Base-by-base conservation (phyloP, 2,113 vertebrate species). In the Gallinago undulata region DNA sequence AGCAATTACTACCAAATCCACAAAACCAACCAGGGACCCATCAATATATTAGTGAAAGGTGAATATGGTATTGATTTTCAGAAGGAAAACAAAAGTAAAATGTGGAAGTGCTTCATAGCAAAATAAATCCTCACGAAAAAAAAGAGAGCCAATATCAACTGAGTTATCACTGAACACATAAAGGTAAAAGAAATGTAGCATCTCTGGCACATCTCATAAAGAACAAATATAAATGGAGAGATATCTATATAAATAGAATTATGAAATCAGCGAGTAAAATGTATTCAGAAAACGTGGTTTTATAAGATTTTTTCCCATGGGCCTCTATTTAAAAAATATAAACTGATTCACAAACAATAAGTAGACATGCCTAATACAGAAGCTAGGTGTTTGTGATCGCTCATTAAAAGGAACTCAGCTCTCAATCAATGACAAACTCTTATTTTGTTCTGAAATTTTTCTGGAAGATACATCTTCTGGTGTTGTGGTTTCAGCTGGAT, bases 1-100 rank as follows among this genome's bases (percentile, higher is more conserved):
- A 48, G 31, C 43, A 94, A 63, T 74, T 96, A 62, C 37, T 76
- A 57, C 48, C 6, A 9, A 62, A 93, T 94, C 57, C 78, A 50
- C 39, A 89, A 79, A 84, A 93, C 2, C 8, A 93, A 39, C 27
- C 31, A 72, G 48, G 27, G 57, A 80, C 13, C 35, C 21, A 87
- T 66, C 50, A 86, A 57, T 66, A 55, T 60, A 93, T 93, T 85
- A 91, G 22, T 74, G 81, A 88, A 85, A 91, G 23, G 79, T 90
- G 41, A 80, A 77, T 70, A 73, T 33, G 8, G n/a, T 47, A 93
- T 60, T 67, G 31, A 80, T 91, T 95, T 90, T 60, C 31, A 79
- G 68, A 91, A 90, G 50, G 30, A 79, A 92, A 89, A 93, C 24
- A 84, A 60, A 94, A 92, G 25, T 53, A 66, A 86, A 68, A 77